phyloP scores from a whole-genome alignment of 1,140 invertebrate species.

The Camponotus floridanus region DNA sequence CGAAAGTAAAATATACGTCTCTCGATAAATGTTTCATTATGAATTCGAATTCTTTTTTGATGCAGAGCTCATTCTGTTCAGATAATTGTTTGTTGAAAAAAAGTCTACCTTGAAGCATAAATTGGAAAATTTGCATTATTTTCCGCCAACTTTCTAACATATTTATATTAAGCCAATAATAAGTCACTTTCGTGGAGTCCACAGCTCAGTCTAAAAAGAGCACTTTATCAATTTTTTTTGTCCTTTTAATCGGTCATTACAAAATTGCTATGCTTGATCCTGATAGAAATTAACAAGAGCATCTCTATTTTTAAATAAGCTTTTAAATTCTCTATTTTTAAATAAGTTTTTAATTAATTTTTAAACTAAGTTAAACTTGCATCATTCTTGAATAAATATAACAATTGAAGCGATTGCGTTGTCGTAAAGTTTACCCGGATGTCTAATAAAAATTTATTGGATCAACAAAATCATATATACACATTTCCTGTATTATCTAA shows the following conservation, averaged over 20 bases:
- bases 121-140: constrained; percentile 50
- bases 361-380: background rate
- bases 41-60: constrained; percentile 67
- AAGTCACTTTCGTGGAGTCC: constrained; percentile 56
- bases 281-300: constrained; percentile 24
- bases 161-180: constrained; percentile 54
- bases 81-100: constrained; percentile 75
- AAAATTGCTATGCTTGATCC: constrained; percentile 24
- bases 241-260: constrained; percentile 36
- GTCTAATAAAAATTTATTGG: background rate
- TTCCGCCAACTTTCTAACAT: constrained; percentile 21
- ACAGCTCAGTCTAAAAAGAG: constrained; percentile 57
- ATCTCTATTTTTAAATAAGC: background rate
- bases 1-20: constrained; percentile 55
- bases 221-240: constrained; percentile 45
- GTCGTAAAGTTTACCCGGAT: background rate
- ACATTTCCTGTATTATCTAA: background rate
- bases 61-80: constrained; percentile 77
- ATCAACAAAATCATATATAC: background rate
- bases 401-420: background rate
- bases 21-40: constrained; percentile 49
- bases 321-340: background rate
- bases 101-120: constrained; percentile 50
- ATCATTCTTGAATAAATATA: background rate
- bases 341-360: too few relatives aligned